A percentile compares a stretch with the other conserved stretches of the same genome.
These are phyloP conservation scores for Pediacus dermestoides DNA, from an alignment of 2,888 invertebrate genomes.

Conservation along the genomic window DNA sequence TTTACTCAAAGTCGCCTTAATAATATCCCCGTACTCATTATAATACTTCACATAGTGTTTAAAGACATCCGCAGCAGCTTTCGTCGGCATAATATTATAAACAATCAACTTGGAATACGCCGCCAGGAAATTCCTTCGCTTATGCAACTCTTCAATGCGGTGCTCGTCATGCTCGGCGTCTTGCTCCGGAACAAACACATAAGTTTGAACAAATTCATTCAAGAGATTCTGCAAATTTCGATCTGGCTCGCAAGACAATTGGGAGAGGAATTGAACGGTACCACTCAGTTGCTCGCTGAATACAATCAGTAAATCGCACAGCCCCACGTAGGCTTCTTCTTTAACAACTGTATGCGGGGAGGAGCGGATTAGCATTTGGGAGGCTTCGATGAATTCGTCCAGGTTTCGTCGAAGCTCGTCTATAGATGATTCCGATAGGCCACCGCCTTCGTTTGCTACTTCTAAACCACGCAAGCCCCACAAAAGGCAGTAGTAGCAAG, in stretches of 20 bases:
- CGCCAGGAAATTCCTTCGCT: constrained; percentile 91
- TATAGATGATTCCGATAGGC: constrained; percentile 56
- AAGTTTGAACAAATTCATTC: constrained; percentile 87
- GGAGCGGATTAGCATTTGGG: constrained; percentile 65
- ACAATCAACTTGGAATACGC: constrained; percentile 97
- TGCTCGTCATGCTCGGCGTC: constrained; percentile 91
- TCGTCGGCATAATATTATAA: constrained; percentile 93
- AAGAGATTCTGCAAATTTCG: constrained; percentile 73
- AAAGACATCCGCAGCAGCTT: constrained; percentile 90
- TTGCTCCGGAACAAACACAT: constrained; percentile 90
- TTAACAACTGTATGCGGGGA: constrained; percentile 66
- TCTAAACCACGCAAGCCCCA: constrained; percentile 88
- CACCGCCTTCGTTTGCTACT: constrained; percentile 62
- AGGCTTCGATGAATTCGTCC: constrained; percentile 69
- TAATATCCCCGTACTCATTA: constrained; percentile 97
- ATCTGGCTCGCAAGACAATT: constrained; percentile 78
- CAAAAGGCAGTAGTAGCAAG: constrained; percentile 80
- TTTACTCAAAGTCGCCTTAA: constrained; percentile 95
- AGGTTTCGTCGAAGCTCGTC: constrained; percentile 67
- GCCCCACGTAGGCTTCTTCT: constrained; percentile 88
- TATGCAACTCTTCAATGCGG: constrained; percentile 95
- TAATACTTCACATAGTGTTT: constrained; percentile 98
- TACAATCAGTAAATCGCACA: constrained; percentile 91
- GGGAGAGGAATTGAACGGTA: constrained; percentile 50
- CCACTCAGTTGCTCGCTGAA: constrained; percentile 79